Evolutionary conservation across 2,797 vertebrate genomes (phyloP), one percentile per base, ranked within the genome.

Genomic region (Anguilla marmorata): DNA sequence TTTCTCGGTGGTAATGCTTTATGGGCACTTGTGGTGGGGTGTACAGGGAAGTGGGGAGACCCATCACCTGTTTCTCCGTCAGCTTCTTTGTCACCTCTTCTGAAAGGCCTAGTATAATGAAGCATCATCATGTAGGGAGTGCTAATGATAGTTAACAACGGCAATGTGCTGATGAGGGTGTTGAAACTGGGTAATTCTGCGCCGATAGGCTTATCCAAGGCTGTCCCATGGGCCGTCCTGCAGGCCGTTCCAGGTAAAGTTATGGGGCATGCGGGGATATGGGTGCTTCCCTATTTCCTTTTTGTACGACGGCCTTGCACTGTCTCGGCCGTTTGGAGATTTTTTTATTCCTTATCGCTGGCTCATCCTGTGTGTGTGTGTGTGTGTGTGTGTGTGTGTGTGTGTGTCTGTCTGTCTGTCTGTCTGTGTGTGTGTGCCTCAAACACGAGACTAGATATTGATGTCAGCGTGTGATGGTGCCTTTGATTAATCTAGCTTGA

Each of bases 401-500:
- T 90, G 48, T 86, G 90, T 85, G 88, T 89, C 76, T 63, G 58
- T 9, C 5, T 6, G 50, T n/a, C n/a, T n/a, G n/a, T n/a, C n/a
- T 52, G 50, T 19, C 14, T 14, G 33, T 37, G 33, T 19, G 37
- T 76, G 33, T 45, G 3, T 79, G 74, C 37, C 37, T 79, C 74
- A 88, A 86, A 91, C 87, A 37, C 90, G 89, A 92, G 90, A 94
- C 91, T 90, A 91, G 92, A 90, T 86, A 86, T 48, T 87, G 63
- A 90, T 94, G 93, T 95, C 93, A 91, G 93, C 94, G 85, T 89
- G 93, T 93, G 94, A 94, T 93, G 93, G 93, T 93, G 92, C 92
- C 90, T 94, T 94, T 95, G 94, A 95, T 95, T 94, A 93, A 94
- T 95, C 92, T 92, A 92, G 93, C 93, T 92, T 63, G 92, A 94